A percentile compares a stretch with the other conserved stretches of the same genome.
These are phyloP conservation scores for Diadromus collaris DNA, from an alignment of 2,888 invertebrate species.

Conservation along the genomic window DNA sequence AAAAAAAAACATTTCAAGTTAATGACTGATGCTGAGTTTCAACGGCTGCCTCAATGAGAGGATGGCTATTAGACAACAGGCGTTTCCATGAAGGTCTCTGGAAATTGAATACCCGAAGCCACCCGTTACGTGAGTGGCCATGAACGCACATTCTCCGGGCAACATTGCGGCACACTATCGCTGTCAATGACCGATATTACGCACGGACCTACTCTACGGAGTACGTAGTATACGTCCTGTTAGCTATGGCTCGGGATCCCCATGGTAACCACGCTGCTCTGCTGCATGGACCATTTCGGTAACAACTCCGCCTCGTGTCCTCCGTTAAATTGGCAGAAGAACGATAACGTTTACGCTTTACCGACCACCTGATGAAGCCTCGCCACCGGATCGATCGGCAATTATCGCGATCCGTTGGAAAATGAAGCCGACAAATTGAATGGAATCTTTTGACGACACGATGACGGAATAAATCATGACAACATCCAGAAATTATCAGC, in stretches of 20 bases:
- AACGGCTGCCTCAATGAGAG: background rate
- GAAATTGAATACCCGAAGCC: slow-evolving; percentile 42
- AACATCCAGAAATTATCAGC: too few relatives aligned
- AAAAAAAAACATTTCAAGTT: background rate
- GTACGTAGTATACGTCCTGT: slow-evolving; percentile 34
- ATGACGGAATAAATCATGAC: background rate
- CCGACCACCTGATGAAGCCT: slow-evolving; percentile 59
- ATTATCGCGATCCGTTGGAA: slow-evolving; percentile 45
- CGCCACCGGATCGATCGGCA: slow-evolving; percentile 37
- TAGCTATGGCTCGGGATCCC: slow-evolving; percentile 67
- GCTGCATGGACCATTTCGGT: slow-evolving; percentile 67
- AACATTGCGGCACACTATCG: slow-evolving; percentile 72
- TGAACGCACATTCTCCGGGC: slow-evolving; percentile 73
- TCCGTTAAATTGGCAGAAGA: slow-evolving; percentile 70
- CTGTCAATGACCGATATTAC: slow-evolving; percentile 78
- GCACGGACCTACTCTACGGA: slow-evolving; percentile 65
- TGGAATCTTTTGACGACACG: slow-evolving; percentile 14
- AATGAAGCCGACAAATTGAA: slow-evolving; percentile 19
- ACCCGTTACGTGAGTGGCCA: slow-evolving; percentile 70
- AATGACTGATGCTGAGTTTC: background rate
- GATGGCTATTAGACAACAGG: background rate
- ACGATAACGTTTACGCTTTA: slow-evolving; percentile 63
- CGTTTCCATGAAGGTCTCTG: slow-evolving; percentile 17
- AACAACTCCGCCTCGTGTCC: slow-evolving; percentile 58
- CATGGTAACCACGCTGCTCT: slow-evolving; percentile 66